Base-by-base conservation (phyloP, 2,797 vertebrate genomes). In the Diglossa cyanea region DNA sequence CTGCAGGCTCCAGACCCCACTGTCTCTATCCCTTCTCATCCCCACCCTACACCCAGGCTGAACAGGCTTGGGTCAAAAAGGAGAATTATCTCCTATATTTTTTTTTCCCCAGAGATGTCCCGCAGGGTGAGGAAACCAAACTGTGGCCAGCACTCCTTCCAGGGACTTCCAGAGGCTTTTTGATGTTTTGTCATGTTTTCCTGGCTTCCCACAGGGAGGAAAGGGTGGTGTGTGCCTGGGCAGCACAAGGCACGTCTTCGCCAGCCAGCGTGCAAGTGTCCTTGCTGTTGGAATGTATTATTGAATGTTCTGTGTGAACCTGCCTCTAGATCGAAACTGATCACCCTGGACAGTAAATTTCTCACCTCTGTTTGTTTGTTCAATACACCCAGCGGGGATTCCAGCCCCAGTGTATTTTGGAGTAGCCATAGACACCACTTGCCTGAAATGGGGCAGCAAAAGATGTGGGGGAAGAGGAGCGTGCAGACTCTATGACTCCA, bases 331-430 rank as follows among this genome's bases (percentile, higher is more conserved):
- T 37, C 45, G 33, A 50, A 73, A 37, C 26, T 26, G 54, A 54
- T 58, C 73, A 16, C 19, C 6, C n/a, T 31, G 70, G 40, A 50
- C 84, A 73, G 31, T 86, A 68, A 91, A n/a, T 23, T 73, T 88
- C 44, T 94, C 39, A 18, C 37, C 20, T 85, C 40, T 75, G 4
- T 90, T 68, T 86, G 13, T 95, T 79, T 96, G 33, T 86, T 88
- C 85, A 76, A 87, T 31, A 94, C 54, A 66, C 68, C n/a, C 97
- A 99, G 99, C 99, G 92, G 99, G 99, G 93, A 99, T 99, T 89
- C 99, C 99, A 62, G 99, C 99, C 50, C 99, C 99, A 0, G 98
- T 99, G 66, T 99, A 99, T 95, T 99, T 99, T 74, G 99, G 99
- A 87, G 98, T 98, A 62, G 97, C 99, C 83, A 99, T 99, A 42